phyloP scores from a whole-genome alignment of 2,888 invertebrate genomes.

The Blastobasis adustella region DNA sequence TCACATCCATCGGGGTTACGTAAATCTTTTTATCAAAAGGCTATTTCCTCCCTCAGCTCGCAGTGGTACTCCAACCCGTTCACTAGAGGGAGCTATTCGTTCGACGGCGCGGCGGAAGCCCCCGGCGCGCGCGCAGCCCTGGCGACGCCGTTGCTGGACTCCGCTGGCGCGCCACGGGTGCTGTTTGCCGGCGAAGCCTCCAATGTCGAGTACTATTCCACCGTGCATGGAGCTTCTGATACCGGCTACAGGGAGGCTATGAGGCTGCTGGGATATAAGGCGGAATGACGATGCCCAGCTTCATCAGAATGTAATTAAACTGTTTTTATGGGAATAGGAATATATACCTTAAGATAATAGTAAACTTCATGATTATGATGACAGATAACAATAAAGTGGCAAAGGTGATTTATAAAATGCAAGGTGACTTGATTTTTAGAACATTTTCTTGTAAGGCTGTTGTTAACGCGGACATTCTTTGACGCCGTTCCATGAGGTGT shows the following conservation, averaged over 20 bases:
- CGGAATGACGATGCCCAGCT: no score
- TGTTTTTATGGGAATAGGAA: no score
- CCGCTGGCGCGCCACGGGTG: conserved; percentile 35
- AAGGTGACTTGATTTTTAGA: no score
- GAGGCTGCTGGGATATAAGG: neutral
- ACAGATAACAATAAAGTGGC: no score
- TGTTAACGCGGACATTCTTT: no score
- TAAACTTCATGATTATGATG: no score
- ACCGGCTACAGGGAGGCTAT: conserved; percentile 75
- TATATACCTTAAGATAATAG: no score
- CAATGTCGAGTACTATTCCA: conserved; percentile 63
- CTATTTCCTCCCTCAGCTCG: conserved; percentile 57
- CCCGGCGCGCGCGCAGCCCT: neutral
- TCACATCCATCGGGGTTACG: no score
- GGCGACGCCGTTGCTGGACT: neutral
- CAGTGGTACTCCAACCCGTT: conserved; percentile 1
- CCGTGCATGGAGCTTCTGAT: conserved; percentile 78
- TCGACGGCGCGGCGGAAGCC: neutral
- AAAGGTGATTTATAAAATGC: no score
- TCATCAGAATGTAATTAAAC: no score
- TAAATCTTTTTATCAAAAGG: neutral
- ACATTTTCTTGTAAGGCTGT: no score
- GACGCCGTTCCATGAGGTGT: no score
- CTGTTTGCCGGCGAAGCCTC: conserved; percentile 70
- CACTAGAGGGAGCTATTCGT: neutral